Base-by-base conservation (phyloP, 1,140 invertebrate species). In the Pseudomyrmex gracilis region DNA sequence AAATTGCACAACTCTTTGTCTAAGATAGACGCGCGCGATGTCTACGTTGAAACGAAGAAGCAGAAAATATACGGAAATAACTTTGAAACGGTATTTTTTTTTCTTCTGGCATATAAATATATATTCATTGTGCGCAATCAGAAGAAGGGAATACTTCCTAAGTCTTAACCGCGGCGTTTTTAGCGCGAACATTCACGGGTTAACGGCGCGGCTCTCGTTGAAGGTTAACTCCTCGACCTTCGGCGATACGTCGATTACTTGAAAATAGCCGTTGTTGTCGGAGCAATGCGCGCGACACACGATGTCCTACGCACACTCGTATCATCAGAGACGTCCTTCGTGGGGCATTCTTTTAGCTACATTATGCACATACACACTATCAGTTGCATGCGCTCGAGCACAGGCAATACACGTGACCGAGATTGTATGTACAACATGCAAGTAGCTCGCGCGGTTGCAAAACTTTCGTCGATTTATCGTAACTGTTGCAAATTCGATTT, bases 261-360 rank as follows among this genome's bases (percentile, higher is more conserved):
- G 57, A 84, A 84, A 73, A 86, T 70, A 83, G 55, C 66, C 84
- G 83, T 64, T 78, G 80, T 83, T 83, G 76, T 80, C 47, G 45
- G 53, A 83, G 78, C 70, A 68, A 53, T 51, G 70, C 77, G 68
- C 53, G 58, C 76, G 61, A 74, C 84, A 74, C 84, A 53, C 64
- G 43, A 57, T 53, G 58, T 80, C 76, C 76, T 80, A 80, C 76
- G 76, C 76, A 71, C 53, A 70, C 64, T 80, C 66, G 76, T 80
- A 66, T 71, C 76, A 80, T 71, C 76, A 80, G 58, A 77, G 78
- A 55, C 58, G 83, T 84, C 85, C 82, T 86, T 86, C 85, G 68
- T 3, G 43, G 34, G 51, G 22, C 7, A 55, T 68, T 85, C 83
- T 82, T 86, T 84, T 67, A 73, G 61, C 82, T 24, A 55, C 66